Base-by-base conservation (phyloP, 2,113 vertebrate species). In the Natator depressus region DNA sequence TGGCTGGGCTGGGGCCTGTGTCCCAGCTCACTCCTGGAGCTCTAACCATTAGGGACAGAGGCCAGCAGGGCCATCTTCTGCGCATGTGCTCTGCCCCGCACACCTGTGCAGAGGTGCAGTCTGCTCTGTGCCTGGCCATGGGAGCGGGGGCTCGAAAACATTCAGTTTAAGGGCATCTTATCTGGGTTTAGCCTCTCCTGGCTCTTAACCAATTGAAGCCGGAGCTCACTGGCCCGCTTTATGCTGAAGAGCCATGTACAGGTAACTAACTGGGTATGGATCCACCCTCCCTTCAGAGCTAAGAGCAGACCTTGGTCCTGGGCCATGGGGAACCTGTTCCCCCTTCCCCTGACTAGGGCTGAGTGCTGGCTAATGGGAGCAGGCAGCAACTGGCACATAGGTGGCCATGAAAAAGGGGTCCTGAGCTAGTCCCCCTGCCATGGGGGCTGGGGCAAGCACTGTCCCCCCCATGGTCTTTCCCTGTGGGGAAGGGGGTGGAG, bases 281-380 rank as follows among this genome's bases (percentile, higher is more conserved):
- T 31, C 29, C 29, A 1, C 29, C 57, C 27, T 11, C 57, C 27
- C 59, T 62, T 62, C 59, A 16, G 59, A 62, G 27, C 59, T 35
- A 29, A 16, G 59, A 62, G 29, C 29, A 16, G 57, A 11, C 27
- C 57, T 57, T 25, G 11, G 59, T 62, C 59, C 29, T 62, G 57
- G 29, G 57, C 57, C 57, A 12, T 1, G 57, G 57, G 57, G 57
- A 59, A 59, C 57, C 57, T 59, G 27, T 76, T 55, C 47, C 1
- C 5, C 76, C 76, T 89, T 8, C 42, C 31, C 16, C 49, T 0
- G 31, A n/a, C 88, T 0, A 2, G 2, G 46, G 69, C 76, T 17
- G 0, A 17, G n/a, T 3, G 2, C 13, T 3, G 54, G 27, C 2
- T 10, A 84, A 46, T 6, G n/a, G 59, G 59, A 62, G 59, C 29